Evolutionary conservation across 2,888 invertebrate species (phyloP).

Genomic region (Euphydryas editha): DNA sequence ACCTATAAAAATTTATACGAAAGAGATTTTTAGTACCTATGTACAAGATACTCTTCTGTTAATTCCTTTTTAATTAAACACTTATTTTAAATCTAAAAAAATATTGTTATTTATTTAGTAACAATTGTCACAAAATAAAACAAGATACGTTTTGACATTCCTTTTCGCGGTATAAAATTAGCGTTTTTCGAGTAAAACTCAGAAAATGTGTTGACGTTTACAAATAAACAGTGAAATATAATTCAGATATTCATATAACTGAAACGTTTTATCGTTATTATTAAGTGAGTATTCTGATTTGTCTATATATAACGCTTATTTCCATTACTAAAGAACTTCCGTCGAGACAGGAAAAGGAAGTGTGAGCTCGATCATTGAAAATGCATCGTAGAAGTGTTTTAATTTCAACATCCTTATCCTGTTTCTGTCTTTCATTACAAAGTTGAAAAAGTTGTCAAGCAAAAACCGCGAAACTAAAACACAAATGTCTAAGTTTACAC

Average conservation of each 20-base stretch:
- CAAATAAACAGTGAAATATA: constrained; percentile 37
- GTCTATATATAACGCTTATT: constrained; percentile 31
- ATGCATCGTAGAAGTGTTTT: constrained; percentile 45
- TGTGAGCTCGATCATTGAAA: constrained; percentile 68
- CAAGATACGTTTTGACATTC: constrained; percentile 44
- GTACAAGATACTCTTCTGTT: background rate
- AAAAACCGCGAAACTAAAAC: constrained; percentile 17
- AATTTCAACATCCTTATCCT: constrained; percentile 61
- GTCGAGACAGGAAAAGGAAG: constrained; percentile 83
- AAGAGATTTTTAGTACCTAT: constrained; percentile 13
- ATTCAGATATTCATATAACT: constrained; percentile 26
- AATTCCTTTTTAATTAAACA: background rate
- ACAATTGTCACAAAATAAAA: background rate
- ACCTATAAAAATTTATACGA: constrained; percentile 27
- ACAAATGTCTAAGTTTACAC: constrained; percentile 5
- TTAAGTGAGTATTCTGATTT: constrained; percentile 32
- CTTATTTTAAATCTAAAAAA: background rate
- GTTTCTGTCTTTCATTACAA: constrained; percentile 43
- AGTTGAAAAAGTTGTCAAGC: constrained; percentile 30
- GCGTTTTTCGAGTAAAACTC: constrained; percentile 37
- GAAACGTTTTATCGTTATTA: constrained; percentile 13
- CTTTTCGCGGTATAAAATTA: constrained; percentile 51
- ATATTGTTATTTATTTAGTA: background rate
- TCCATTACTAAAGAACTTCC: constrained; percentile 49
- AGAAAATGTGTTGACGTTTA: constrained; percentile 49